Percentiles rank a stretch among this genome's conserved stretches.
Evolutionary conservation across 2,888 invertebrate species (phyloP).

Genomic region (Branchipolynoe longqiensis): DNA sequence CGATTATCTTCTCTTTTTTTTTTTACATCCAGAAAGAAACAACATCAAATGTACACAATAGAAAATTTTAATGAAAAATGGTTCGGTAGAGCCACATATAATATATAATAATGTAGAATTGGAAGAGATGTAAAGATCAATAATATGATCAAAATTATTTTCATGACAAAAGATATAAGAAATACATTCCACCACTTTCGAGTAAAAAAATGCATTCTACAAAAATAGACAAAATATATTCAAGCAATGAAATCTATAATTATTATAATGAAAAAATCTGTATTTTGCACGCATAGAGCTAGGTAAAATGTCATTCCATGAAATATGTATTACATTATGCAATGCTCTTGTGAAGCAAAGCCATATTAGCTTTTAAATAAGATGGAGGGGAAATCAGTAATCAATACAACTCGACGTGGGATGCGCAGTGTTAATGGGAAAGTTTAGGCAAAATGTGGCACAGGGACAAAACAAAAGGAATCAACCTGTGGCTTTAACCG

Average conservation of each 20-base stretch:
- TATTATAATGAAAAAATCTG: constrained; percentile 13
- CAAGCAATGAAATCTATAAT: constrained; percentile 56
- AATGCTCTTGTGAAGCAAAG: constrained; percentile 35
- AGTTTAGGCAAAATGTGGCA: background rate
- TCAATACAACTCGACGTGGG: constrained; percentile 2
- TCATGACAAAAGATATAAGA: constrained; percentile 54
- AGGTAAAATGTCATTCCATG: constrained; percentile 26
- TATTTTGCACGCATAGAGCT: constrained; percentile 21
- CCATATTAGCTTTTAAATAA: constrained; percentile 9
- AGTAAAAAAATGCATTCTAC: constrained; percentile 52
- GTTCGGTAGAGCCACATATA: constrained; percentile 52
- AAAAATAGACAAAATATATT: constrained; percentile 53
- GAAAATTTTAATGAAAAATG: constrained; percentile 54
- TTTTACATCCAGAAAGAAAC: constrained; percentile 47
- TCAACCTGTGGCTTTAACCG: constrained; percentile 14
- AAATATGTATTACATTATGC: constrained; percentile 13
- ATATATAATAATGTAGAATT: constrained; percentile 39
- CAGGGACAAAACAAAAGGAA: constrained; percentile 17
- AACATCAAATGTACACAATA: constrained; percentile 56
- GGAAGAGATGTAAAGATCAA: constrained; percentile 46
- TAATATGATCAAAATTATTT: constrained; percentile 55
- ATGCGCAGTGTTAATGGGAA: background rate
- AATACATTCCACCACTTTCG: constrained; percentile 56
- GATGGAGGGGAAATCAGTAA: background rate
- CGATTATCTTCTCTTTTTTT: constrained; percentile 22